Conservation (phyloP, 2,113 vertebrate species). For the Cervus canadensis region DNA sequence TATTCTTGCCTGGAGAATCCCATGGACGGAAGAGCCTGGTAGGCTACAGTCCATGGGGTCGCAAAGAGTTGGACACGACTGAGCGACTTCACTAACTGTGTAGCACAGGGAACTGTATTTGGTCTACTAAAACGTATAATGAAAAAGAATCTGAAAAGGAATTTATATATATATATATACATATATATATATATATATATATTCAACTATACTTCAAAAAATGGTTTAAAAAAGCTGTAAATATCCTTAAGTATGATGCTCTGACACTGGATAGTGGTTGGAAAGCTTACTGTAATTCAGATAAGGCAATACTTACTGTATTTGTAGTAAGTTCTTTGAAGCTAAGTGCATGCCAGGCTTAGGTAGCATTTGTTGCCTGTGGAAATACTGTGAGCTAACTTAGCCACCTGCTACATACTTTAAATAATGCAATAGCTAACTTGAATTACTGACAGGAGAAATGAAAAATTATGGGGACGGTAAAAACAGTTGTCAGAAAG, state of each 20-base stretch:
- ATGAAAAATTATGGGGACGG: background rate
- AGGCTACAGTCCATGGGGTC: no score
- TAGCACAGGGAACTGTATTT: background rate
- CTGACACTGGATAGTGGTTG: background rate
- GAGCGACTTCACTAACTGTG: background rate
- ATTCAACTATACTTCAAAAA: background rate
- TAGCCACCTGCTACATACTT: background rate
- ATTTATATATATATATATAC: background rate
- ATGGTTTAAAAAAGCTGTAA: background rate
- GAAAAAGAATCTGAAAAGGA: background rate
- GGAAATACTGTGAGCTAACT: background rate
- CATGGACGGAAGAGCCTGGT: no score
- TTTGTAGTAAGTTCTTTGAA: background rate
- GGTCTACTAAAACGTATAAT: background rate
- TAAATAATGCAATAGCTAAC: background rate
- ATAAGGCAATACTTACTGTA: background rate
- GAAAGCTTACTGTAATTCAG: background rate
- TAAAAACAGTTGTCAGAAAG: background rate
- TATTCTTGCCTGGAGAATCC: no score
- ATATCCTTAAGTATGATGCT: background rate
- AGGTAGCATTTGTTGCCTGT: background rate
- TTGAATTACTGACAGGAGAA: constrained; percentile 37
- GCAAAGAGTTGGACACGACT: no score
- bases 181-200: background rate
- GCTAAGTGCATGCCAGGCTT: background rate